A percentile compares a stretch with the other conserved stretches of the same genome.
Evolutionary conservation across 2,113 vertebrate genomes (phyloP).

Genomic region (Solenodon paradoxus): DNA sequence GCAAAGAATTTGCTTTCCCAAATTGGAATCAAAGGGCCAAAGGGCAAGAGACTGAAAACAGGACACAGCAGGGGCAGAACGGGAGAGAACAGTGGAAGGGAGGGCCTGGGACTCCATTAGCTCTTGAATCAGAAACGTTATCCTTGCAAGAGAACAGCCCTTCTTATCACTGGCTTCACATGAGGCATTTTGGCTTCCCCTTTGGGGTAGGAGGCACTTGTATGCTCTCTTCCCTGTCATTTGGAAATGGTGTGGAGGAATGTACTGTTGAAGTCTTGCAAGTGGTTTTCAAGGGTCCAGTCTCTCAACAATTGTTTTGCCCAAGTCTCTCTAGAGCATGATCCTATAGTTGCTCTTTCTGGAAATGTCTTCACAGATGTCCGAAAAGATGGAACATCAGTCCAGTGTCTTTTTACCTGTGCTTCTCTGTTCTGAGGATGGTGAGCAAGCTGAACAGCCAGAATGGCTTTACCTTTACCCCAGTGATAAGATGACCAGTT

Average conservation of each 20-base stretch:
- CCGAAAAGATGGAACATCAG: neutral
- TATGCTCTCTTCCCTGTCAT: neutral
- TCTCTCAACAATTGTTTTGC: neutral
- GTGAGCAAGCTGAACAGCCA: accelerated
- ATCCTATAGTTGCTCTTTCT: neutral
- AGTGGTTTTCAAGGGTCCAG: neutral
- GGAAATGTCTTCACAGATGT: neutral
- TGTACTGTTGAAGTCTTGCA: neutral
- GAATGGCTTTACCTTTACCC: too few species aligned
- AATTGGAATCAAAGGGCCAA: neutral
- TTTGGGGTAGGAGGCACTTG: too few species aligned
- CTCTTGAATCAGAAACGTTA: neutral
- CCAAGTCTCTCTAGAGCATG: neutral
- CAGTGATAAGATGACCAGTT: too few species aligned
- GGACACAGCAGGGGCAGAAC: neutral
- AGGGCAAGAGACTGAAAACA: neutral
- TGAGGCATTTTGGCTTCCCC: neutral
- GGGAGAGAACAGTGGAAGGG: neutral
- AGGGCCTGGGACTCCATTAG: too few species aligned
- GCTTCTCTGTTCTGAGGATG: neutral
- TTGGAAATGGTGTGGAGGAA: neutral
- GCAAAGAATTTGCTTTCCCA: neutral
- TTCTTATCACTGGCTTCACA: accelerated
- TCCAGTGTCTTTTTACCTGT: neutral
- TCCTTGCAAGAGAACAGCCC: neutral